Base-by-base conservation (phyloP, 2,797 vertebrate species). In the Channallabes apus region DNA sequence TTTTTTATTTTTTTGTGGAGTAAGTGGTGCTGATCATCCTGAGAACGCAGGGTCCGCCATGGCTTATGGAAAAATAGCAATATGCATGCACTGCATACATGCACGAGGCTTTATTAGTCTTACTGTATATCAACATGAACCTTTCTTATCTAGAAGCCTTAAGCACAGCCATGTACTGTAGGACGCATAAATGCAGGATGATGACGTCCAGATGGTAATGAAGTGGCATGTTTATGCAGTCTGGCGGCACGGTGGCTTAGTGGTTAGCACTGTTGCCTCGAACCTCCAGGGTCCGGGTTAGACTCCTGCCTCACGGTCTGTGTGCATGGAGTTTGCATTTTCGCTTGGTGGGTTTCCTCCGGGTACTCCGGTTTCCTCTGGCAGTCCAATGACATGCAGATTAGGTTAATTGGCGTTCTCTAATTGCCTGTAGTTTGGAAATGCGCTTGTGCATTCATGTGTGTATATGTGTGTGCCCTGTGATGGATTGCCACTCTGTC, bases 1-100 rank as follows among this genome's bases (percentile, higher is more conserved):
- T n/a, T 22, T 51, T 79, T 56, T 51, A 12, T 51, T 11, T 51
- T 51, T 46, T 11, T 46, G 27, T 54, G 27, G 56, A 58, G 27
- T 64, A 75, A 32, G 32, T 18, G 35, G 27, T 58, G 3, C 22
- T 46, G 76, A 61, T 82, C 27, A 41, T 88, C 75, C 15, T 27
- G 51, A 54, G 51, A 54, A 54, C 12, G 51, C 51, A 54, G 51
- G 59, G 35, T 80, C 61, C 38, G n/a, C 61, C 78, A 51, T 80
- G 78, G 38, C 38, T n/a, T 2, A 78, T 35, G 56, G 32, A n/a
- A 38, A 78, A 69, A 62, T 24, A 64, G n/a, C 9, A 20, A 12
- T 51, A 51, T 12, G 46, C 46, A 12, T 67, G 68, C 41, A 24
- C 69, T 3, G 6, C 29, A 6, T 41, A 24, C 59, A 46, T 80